Base-by-base conservation (phyloP, 2,888 invertebrate species). In the Oegoconia quadripuncta region DNA sequence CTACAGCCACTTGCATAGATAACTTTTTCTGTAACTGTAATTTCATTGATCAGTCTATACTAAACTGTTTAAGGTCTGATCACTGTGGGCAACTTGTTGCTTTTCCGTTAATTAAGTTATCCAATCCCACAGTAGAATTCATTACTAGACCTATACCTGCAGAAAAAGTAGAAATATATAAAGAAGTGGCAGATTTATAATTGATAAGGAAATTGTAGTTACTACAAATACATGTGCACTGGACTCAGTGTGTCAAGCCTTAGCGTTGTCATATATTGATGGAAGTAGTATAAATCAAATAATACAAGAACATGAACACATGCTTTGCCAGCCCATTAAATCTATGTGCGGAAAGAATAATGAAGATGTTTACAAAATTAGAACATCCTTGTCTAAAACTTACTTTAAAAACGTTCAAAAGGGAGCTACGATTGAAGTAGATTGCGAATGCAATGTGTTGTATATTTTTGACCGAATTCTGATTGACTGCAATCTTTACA, bases 151-250 rank as follows among this genome's bases (percentile, higher is more conserved):
- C n/a, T n/a, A n/a, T n/a, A n/a, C n/a, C n/a, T n/a, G n/a, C n/a
- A n/a, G n/a, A n/a, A n/a, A n/a, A n/a, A n/a, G n/a, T n/a, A n/a
- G n/a, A n/a, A n/a, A n/a, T n/a, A n/a, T n/a, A n/a, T n/a, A n/a
- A n/a, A n/a, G n/a, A n/a, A n/a, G 38, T 16, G 31, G 7, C 37
- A 34, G 34, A 9, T 39, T 39, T 33, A 34, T 29, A 27, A 16
- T 33, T 31, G 32, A 30, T 22, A 41, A 37, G 12, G 25, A 34
- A 23, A 25, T 16, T n/a, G 20, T 42, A 11, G 25, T 34, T 37
- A 31, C 37, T 22, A 39, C 15, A 35, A 42, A 46, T 26, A 46
- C 42, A 12, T 42, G 37, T 37, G 39, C 42, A 37, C 25, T 37
- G 15, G 38, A 41, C 34, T 27, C 39, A 7, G 28, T 39, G 2